phyloP scores from a whole-genome alignment of 2,888 invertebrate genomes.

The Seira sanloemensis region DNA sequence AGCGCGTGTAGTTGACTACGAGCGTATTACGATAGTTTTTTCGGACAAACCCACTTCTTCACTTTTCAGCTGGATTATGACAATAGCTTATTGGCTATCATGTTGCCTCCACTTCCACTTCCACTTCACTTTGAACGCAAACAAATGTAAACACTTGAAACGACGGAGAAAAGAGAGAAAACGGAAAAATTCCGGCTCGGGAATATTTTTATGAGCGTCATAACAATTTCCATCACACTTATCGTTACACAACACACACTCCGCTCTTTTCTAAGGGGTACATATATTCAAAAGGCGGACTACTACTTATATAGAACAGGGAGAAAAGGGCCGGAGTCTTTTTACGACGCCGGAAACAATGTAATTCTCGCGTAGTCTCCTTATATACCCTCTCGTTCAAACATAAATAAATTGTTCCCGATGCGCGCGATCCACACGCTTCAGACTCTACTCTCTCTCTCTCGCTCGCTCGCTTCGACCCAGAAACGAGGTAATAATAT shows the following conservation, averaged over 20 bases:
- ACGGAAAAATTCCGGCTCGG: background rate
- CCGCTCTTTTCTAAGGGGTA: too few species aligned
- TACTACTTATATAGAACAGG: background rate
- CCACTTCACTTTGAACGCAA: too few species aligned
- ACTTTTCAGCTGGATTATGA: constrained; percentile 52
- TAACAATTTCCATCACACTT: constrained; percentile 61
- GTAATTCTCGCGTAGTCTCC: background rate
- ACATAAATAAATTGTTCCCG: background rate
- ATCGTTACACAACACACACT: constrained; percentile 56
- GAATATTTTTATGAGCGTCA: constrained; percentile 57
- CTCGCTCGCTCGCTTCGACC: background rate
- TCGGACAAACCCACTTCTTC: too few species aligned
- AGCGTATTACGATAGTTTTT: too few species aligned
- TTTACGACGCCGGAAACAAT: background rate
- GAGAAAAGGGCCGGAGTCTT: background rate
- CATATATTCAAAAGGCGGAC: background rate
- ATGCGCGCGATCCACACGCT: too few species aligned
- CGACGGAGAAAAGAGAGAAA: background rate
- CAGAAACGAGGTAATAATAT: background rate
- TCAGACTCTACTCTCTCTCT: too few species aligned
- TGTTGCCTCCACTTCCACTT: constrained; percentile 26
- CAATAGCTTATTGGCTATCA: constrained; percentile 61
- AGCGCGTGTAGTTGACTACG: too few species aligned
- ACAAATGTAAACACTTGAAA: constrained; percentile 53
- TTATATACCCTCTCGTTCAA: background rate